These are phyloP conservation scores for Cryptocheilus praepositus DNA, from an alignment of 2,888 invertebrate genomes.

Conservation along the genomic window DNA sequence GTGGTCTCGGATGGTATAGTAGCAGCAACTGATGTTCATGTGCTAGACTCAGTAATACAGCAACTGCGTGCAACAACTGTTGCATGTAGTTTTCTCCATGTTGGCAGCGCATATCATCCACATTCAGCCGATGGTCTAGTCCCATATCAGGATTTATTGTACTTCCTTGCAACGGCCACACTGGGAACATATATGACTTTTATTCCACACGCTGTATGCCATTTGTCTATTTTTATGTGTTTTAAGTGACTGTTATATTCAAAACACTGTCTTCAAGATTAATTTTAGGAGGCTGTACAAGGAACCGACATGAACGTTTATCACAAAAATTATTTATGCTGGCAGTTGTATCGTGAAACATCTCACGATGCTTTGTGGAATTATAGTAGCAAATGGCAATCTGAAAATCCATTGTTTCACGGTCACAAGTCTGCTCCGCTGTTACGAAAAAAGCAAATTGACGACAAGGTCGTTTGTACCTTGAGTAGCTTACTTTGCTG, in stretches of 20 bases:
- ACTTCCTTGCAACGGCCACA: conserved; percentile 85
- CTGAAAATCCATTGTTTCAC: conserved; percentile 77
- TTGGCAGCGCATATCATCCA: conserved; percentile 82
- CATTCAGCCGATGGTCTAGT: conserved; percentile 82
- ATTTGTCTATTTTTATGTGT: no score
- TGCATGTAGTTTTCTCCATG: conserved; percentile 85
- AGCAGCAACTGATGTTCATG: conserved; percentile 82
- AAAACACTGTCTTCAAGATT: no score
- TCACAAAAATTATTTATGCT: conserved; percentile 78
- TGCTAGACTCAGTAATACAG: conserved; percentile 83
- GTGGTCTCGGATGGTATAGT: conserved; percentile 86
- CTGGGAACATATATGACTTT: conserved; percentile 82
- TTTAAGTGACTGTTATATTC: no score
- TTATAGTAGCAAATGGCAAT: conserved; percentile 61
- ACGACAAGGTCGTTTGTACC: conserved; percentile 79
- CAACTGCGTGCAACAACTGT: conserved; percentile 85
- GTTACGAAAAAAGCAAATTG: conserved; percentile 80
- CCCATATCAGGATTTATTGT: conserved; percentile 84
- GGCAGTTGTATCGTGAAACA: conserved; percentile 67
- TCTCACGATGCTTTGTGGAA: conserved; percentile 42
- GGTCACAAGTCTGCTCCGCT: conserved; percentile 77
- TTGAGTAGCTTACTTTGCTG: conserved; percentile 83
- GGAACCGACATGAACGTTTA: conserved; percentile 76
- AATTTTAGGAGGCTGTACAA: no score
- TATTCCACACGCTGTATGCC: conserved; percentile 76